A percentile compares a stretch with the other conserved stretches of the same genome.
Evolutionary conservation across 2,888 invertebrate species (phyloP).

Genomic region (Cerastis rubricosa): DNA sequence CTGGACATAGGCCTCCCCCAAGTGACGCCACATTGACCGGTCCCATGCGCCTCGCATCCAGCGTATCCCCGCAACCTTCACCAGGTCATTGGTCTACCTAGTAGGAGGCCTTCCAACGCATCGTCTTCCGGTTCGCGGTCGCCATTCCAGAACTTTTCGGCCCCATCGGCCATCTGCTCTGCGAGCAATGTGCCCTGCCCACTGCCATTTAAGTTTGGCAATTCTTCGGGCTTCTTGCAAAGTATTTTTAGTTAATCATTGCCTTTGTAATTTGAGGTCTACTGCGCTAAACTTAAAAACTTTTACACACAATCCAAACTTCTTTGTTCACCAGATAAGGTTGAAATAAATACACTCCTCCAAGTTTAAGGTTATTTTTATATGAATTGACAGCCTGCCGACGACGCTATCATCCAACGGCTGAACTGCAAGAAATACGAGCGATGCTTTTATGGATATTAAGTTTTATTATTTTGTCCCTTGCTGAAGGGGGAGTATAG

Average conservation of each 20-base stretch:
- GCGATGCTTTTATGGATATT: slow-evolving; percentile 7
- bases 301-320: neutral
- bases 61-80: no score
- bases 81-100: no score
- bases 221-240: no score
- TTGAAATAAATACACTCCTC: neutral
- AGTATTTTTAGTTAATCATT: neutral
- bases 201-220: no score
- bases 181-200: no score
- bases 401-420: neutral
- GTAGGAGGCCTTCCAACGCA: no score
- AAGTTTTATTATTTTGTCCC: neutral
- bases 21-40: no score
- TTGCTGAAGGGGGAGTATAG: neutral
- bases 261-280: neutral
- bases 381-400: neutral
- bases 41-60: no score
- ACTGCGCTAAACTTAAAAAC: neutral
- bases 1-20: no score
- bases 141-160: no score
- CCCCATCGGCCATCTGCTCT: no score
- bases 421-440: slow-evolving; percentile 9
- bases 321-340: neutral
- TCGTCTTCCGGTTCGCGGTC: no score
- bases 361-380: neutral